phyloP scores from a whole-genome alignment of 2,113 vertebrate genomes.

The Cyprinodon brontotheroides region DNA sequence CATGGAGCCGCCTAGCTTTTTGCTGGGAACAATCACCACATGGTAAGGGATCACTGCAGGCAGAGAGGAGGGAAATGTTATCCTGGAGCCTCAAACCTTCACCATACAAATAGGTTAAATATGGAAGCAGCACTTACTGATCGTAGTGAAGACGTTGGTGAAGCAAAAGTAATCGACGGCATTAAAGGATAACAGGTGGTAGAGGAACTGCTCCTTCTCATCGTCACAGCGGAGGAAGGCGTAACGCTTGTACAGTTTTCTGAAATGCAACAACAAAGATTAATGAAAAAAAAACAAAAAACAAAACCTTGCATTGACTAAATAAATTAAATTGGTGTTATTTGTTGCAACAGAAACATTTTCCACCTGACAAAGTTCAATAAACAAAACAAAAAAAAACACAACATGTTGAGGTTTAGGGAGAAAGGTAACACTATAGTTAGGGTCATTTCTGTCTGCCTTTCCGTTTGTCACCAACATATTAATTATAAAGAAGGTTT shows the following conservation, averaged over 20 bases:
- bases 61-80: conserved; percentile 22
- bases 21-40: conserved; percentile 93
- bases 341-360: neutral
- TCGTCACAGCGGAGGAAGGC: conserved; percentile 98
- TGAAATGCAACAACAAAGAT: conserved; percentile 66
- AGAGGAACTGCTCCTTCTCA: conserved; percentile 98
- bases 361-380: too few species aligned
- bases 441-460: neutral
- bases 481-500: conserved; percentile 74
- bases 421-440: conserved; percentile 30
- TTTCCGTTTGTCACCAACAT: conserved; percentile 49
- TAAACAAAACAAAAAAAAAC: neutral
- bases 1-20: conserved; percentile 97
- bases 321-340: neutral
- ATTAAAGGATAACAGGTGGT: conserved; percentile 97
- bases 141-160: conserved; percentile 98
- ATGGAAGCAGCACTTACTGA: conserved; percentile 83
- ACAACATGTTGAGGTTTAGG: conserved; percentile 7
- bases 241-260: conserved; percentile 97
- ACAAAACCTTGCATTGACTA: neutral
- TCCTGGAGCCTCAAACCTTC: neutral
- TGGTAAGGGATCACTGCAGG: conserved; percentile 96
- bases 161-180: conserved; percentile 99
- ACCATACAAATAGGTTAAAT: neutral
- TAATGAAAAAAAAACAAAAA: neutral